Base-by-base conservation (phyloP, 2,888 invertebrate species). In the Caenorhabditis macrosperma region DNA sequence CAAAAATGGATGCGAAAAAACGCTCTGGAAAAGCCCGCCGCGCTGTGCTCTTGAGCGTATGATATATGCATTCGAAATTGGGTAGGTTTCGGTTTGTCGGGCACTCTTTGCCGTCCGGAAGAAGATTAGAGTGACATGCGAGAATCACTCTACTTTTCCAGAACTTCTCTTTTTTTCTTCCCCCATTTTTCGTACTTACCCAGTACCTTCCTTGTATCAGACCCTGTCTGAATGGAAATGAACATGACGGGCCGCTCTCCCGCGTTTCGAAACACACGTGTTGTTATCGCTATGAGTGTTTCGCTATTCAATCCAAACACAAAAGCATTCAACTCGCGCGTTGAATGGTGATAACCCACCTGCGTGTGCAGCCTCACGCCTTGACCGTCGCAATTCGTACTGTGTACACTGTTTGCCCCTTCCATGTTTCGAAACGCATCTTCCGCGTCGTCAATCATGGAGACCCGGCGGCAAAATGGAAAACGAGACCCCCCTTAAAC, bases 351-450 rank as follows among this genome's bases (percentile, higher is more conserved):
- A 72, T 72, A 72, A 72, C 72, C 63, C 55, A 30, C 57, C 9
- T 15, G 15, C 59, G 50, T 48, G 35, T 28, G 60, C 30, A 61
- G 69, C 60, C 61, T 61, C 60, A 60, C 44, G 69, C 28, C 24
- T 61, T 72, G 72, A 72, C 72, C 72, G 64, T 72, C 64, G 55
- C 63, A 57, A 72, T 54, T 72, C 72, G 72, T 72, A 72, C 72
- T 72, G 72, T 64, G 48, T 35, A 17, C 64, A 55, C 22, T n/a
- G 61, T 33, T 26, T 24, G 44, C 26, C 35, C 63, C 44, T 17
- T 52, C 55, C 26, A 52, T 50, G 17, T 20, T 38, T 54, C 54
- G 9, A 22, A 48, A 48, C 48, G 48, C 48, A 24, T 52, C 52
- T 26, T 52, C 52, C 26, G 26, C 52, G 52, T 52, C 52, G 12